Percentiles rank a stretch among this genome's conserved stretches.
Evolutionary conservation across 2,888 invertebrate genomes (phyloP).

Genomic region (Alitta virens): DNA sequence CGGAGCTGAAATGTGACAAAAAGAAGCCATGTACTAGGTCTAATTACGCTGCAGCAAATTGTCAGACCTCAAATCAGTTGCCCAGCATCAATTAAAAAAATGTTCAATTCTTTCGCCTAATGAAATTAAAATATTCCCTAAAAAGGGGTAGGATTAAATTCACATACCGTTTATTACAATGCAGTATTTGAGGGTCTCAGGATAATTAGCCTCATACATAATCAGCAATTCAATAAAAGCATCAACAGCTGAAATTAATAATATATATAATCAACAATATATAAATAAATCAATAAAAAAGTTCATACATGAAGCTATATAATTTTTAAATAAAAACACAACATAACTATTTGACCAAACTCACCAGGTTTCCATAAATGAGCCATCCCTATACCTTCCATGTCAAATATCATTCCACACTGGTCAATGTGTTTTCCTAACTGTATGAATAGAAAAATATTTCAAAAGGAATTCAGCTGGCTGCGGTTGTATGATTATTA

Average conservation of each 20-base stretch:
- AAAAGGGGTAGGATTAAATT: too few relatives aligned
- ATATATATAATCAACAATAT: not conserved
- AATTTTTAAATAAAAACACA: too few relatives aligned
- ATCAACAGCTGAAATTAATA: constrained; percentile 14
- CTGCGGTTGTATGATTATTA: not conserved
- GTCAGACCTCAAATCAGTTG: too few relatives aligned
- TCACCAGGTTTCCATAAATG: constrained; percentile 54
- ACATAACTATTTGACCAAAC: too few relatives aligned
- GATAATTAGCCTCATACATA: constrained; percentile 31
- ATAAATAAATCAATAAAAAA: not conserved
- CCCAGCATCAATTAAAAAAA: too few relatives aligned
- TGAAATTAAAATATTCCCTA: too few relatives aligned
- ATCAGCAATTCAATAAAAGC: constrained; percentile 10
- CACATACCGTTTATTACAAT: constrained; percentile 28
- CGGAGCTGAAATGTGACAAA: constrained; percentile 66
- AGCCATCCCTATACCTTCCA: constrained; percentile 46
- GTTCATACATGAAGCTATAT: not conserved
- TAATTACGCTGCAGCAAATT: too few relatives aligned
- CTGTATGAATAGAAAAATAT: constrained; percentile 27
- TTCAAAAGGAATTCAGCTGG: not conserved
- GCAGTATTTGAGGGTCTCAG: constrained; percentile 22
- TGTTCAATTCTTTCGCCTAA: too few relatives aligned
- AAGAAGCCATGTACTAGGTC: too few relatives aligned
- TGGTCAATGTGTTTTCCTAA: constrained; percentile 38
- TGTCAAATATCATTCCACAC: constrained; percentile 45